These are phyloP conservation scores for Colossoma macropomum DNA, from an alignment of 2,113 vertebrate species.

Conservation along the genomic window DNA sequence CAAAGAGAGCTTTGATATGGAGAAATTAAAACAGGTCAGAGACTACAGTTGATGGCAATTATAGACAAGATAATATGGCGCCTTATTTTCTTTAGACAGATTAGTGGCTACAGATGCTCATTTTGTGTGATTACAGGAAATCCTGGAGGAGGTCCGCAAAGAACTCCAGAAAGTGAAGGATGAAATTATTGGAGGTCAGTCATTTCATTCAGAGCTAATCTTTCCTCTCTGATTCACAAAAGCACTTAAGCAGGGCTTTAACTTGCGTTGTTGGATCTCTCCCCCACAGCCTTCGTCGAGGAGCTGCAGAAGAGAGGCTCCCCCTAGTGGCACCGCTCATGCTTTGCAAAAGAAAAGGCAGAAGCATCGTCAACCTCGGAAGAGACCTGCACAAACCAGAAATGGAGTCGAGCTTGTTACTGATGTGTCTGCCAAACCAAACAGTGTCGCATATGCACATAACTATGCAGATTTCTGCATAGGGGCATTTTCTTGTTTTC, in stretches of 20 bases:
- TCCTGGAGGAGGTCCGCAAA: constrained; percentile 84
- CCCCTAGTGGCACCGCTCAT: constrained; percentile 45
- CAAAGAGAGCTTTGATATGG: constrained; percentile 73
- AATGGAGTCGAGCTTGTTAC: background rate
- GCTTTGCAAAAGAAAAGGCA: constrained; percentile 19
- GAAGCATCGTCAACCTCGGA: background rate
- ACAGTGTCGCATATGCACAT: constrained; percentile 22
- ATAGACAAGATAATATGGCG: background rate
- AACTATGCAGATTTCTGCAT: constrained; percentile 21
- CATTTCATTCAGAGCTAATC: background rate
- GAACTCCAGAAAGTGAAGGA: constrained; percentile 88
- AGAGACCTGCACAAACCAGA: background rate
- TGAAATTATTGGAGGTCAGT: constrained; percentile 85
- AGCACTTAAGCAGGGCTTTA: background rate
- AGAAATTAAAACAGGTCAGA: constrained; percentile 84
- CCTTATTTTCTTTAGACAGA: background rate
- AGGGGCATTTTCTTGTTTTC: background rate
- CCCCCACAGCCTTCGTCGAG: constrained; percentile 76
- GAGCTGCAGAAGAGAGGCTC: constrained; percentile 76
- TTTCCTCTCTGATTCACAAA: background rate
- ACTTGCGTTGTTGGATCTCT: background rate
- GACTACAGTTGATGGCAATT: background rate
- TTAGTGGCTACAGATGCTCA: background rate
- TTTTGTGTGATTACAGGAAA: constrained; percentile 75
- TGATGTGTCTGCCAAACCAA: background rate